A percentile compares a stretch with the other conserved stretches of the same genome.
phyloP scores from a whole-genome alignment of 2,888 invertebrate genomes.

The Eledone cirrhosa region DNA sequence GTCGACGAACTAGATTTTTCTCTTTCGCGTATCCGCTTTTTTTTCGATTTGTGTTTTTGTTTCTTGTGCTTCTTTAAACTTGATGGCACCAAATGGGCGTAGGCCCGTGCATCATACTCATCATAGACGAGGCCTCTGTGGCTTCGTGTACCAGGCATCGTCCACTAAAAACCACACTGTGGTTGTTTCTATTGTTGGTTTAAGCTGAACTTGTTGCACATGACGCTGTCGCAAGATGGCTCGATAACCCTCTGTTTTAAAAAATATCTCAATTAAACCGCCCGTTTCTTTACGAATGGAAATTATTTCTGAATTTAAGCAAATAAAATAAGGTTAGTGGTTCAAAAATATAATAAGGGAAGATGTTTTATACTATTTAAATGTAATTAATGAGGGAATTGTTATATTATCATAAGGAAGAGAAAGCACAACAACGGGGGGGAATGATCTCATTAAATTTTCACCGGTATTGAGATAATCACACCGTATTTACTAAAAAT shows the following conservation, averaged over 20 bases:
- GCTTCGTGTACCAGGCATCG: conserved; percentile 31
- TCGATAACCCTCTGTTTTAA: not conserved
- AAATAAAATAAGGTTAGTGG: too few relatives aligned
- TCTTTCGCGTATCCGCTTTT: conserved; percentile 37
- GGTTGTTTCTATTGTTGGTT: not conserved
- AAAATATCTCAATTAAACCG: too few relatives aligned
- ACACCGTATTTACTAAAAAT: conserved; percentile 21
- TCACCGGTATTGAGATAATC: conserved; percentile 19
- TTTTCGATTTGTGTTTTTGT: conserved; percentile 40
- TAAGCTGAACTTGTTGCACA: conserved; percentile 26
- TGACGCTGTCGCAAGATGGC: conserved; percentile 16
- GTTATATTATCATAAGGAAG: not conserved
- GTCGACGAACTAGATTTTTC: conserved; percentile 34
- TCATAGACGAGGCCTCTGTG: conserved; percentile 42
- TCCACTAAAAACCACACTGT: not conserved
- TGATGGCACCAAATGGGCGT: conserved; percentile 50
- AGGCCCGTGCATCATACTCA: conserved; percentile 60
- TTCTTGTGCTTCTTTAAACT: conserved; percentile 35
- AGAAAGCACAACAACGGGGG: conserved; percentile 18
- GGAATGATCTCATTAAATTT: conserved; percentile 14
- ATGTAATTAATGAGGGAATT: too few relatives aligned
- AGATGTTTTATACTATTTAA: too few relatives aligned
- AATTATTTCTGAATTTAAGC: too few relatives aligned
- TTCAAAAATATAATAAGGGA: too few relatives aligned
- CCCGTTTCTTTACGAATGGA: too few relatives aligned